Conservation (phyloP, 2,113 vertebrate species). For the Etia nguti region DNA sequence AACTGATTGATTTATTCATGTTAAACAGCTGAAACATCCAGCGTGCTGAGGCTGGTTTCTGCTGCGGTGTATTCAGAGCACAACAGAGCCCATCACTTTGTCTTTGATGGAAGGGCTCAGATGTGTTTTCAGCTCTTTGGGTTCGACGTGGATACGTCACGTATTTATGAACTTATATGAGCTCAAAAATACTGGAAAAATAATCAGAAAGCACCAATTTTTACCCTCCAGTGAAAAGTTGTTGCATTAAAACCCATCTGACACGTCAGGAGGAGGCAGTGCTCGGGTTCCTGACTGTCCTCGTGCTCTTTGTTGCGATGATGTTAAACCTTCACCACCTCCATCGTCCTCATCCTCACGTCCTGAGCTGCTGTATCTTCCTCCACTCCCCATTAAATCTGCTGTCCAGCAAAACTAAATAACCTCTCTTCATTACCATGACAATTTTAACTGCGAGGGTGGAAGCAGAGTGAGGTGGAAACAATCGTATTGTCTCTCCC, state of each 20-base stretch:
- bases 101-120: not conserved
- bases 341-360: not conserved
- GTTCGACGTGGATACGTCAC: accelerated
- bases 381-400: not conserved
- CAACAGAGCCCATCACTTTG: not conserved
- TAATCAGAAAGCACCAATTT: not conserved
- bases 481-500: conserved; percentile 40
- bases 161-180: accelerated
- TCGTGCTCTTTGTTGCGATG: not conserved
- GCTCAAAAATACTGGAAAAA: not conserved
- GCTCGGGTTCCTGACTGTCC: not conserved
- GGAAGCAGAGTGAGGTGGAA: conserved; percentile 52
- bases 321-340: not conserved
- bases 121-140: not conserved
- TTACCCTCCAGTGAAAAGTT: not conserved
- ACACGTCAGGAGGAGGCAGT: not conserved
- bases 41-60: not conserved
- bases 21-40: not conserved
- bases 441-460: conserved; percentile 54
- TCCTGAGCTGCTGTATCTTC: not conserved
- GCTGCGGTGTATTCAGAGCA: not conserved
- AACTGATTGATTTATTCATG: accelerated
- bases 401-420: not conserved
- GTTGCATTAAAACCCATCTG: not conserved
- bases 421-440: conserved; percentile 47